A percentile compares a stretch with the other conserved stretches of the same genome.
Conservation (phyloP, 2,797 vertebrate species). For the Apogon talboti region DNA sequence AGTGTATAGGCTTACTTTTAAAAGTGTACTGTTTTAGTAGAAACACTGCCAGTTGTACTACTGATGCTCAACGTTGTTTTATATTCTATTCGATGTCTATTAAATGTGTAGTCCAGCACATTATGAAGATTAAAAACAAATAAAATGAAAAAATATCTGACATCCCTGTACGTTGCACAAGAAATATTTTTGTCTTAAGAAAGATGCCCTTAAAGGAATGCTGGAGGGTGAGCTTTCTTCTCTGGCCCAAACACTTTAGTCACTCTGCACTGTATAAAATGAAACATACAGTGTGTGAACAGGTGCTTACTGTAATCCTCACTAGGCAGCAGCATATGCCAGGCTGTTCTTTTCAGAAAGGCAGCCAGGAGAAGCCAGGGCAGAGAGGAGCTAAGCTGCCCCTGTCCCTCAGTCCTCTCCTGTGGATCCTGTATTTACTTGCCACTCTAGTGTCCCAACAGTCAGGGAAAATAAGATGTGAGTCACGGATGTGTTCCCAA, state of each 20-base stretch:
- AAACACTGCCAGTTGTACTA: background rate
- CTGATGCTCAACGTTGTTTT: slow-evolving; percentile 3
- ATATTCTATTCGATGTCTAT: too few species aligned
- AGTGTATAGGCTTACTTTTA: slow-evolving; percentile 33
- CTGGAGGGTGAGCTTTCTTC: slow-evolving; percentile 16
- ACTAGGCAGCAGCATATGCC: slow-evolving; percentile 73
- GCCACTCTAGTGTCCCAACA: slow-evolving; percentile 36
- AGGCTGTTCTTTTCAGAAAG: slow-evolving; percentile 67
- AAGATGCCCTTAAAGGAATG: background rate
- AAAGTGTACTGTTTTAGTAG: slow-evolving; percentile 10
- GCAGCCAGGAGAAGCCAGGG: slow-evolving; percentile 65
- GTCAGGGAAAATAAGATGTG: background rate
- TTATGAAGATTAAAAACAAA: background rate
- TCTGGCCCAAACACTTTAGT: slow-evolving; percentile 31
- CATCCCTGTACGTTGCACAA: background rate
- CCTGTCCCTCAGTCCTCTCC: slow-evolving; percentile 33
- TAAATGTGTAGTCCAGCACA: background rate
- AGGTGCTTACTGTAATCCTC: slow-evolving; percentile 78
- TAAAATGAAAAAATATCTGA: too few species aligned
- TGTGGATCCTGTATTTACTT: slow-evolving; percentile 47
- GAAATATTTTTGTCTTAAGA: background rate
- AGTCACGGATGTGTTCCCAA: background rate
- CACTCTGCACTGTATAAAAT: slow-evolving; percentile 28
- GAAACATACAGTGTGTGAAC: slow-evolving; percentile 55
- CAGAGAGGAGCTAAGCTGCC: slow-evolving; percentile 59